A percentile compares a stretch with the other conserved stretches of the same genome.
Evolutionary conservation across 2,797 vertebrate species (phyloP).

Genomic region (Coendou prehensilis): DNA sequence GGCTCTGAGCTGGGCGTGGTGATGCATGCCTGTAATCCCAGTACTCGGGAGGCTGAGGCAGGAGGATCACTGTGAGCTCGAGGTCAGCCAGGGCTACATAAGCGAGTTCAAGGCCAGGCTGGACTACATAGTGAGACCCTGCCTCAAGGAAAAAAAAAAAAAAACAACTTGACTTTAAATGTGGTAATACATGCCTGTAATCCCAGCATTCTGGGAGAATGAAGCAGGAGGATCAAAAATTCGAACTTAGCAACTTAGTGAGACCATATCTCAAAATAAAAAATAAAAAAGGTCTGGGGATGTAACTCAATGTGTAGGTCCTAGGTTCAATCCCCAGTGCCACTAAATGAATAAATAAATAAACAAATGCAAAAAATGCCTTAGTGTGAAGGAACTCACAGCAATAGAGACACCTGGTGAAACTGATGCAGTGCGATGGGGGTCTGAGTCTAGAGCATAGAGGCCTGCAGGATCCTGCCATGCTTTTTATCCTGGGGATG

Average conservation of each 20-base stretch:
- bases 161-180: not conserved
- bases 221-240: not conserved
- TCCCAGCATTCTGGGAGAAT: not conserved
- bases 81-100: too few species aligned
- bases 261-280: not conserved
- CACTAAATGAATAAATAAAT: not conserved
- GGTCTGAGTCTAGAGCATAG: not conserved
- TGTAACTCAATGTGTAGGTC: not conserved
- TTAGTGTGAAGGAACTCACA: rapidly evolving
- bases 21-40: not conserved
- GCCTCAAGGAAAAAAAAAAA: too few species aligned
- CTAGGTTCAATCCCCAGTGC: not conserved
- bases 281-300: not conserved
- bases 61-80: not conserved
- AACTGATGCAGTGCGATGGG: too few species aligned
- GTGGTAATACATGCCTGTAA: not conserved
- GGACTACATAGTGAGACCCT: too few species aligned
- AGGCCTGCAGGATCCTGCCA: not conserved
- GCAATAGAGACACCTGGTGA: not conserved
- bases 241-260: not conserved
- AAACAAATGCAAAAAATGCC: not conserved
- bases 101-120: too few species aligned
- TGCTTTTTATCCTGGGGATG: not conserved
- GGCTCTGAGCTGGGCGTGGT: not conserved
- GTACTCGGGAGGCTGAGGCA: not conserved